Base-by-base conservation (phyloP, 2,113 vertebrate species). In the Emberiza fucata region DNA sequence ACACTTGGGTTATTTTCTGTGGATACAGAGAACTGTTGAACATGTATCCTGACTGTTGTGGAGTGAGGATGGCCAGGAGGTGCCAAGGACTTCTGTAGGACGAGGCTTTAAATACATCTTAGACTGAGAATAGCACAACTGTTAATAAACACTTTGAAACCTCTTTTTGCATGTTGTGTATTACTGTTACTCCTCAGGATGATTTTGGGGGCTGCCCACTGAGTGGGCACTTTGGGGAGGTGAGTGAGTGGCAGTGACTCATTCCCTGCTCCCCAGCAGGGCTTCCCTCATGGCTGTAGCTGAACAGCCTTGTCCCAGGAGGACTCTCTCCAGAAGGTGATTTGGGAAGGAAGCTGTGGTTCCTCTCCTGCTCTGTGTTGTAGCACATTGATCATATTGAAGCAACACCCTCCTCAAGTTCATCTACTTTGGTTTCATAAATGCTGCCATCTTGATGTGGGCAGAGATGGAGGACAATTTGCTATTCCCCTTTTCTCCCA, bases 121-220 rank as follows among this genome's bases (percentile, higher is more conserved):
- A 79, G 87, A 81, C 61, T 64, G 64, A 94, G 88, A 95, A 75
- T 90, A 94, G 86, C 79, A 91, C 80, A 96, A 91, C n/a, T 94
- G 53, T 60, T 90, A 95, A 65, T 97, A 96, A 96, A 89, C 88
- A 51, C 59, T 95, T 96, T 91, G 92, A 93, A 97, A 97, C 93
- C 90, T 94, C 93, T 69, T 90, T 61, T 44, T 76, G 88, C 60
- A 83, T 90, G 88, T 64, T 92, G 81, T 28, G 88, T 96, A 61
- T 97, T 97, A 75, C 89, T 96, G 25, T 87, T 77, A 6, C 11
- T 96, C 48, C 60, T 75, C 69, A 81, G 68, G 47, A 27, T 3
- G 33, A 7, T 53, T 84, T 75, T 88, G 92, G 45, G 92, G 71
- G 93, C 81, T 5, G 5, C 88, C 93, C 40, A 44, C 77, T 81